Conservation (phyloP, 2,888 invertebrate genomes). For the Mesoligia furuncula region DNA sequence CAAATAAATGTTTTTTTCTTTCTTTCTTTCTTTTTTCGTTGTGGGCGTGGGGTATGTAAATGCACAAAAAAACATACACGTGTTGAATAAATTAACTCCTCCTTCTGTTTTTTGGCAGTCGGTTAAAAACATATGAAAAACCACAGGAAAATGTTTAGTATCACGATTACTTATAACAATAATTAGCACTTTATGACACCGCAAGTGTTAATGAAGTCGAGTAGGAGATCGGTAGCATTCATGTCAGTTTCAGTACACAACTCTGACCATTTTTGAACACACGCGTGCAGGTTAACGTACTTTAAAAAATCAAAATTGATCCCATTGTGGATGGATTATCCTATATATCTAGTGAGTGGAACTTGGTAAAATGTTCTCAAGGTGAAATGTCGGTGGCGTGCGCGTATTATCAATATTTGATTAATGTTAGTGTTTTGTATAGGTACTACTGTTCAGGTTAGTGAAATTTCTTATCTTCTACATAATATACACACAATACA, state of each 20-base stretch:
- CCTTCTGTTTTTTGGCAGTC: neutral
- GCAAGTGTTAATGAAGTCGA: conserved; percentile 41
- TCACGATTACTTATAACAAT: conserved; percentile 46
- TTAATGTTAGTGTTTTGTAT: conserved; percentile 47
- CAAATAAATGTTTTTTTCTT: too few species aligned
- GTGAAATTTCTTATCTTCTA: conserved; percentile 2
- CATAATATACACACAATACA: too few species aligned
- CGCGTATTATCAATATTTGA: conserved; percentile 62
- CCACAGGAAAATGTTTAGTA: conserved; percentile 25
- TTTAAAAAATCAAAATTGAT: conserved; percentile 43
- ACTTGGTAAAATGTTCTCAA: conserved; percentile 27
- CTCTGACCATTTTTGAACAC: neutral
- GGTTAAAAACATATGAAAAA: conserved; percentile 17
- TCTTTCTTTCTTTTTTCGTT: too few species aligned
- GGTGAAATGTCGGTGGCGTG: conserved; percentile 60
- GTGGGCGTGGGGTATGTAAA: neutral
- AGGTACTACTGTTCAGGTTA: conserved; percentile 58
- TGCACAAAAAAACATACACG: neutral
- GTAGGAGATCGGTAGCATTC: conserved; percentile 27
- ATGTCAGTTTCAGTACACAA: neutral
- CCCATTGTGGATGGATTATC: conserved; percentile 7
- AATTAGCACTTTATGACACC: conserved; percentile 50
- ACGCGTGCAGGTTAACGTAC: neutral
- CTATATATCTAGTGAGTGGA: neutral
- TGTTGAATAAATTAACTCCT: neutral